phyloP scores from a whole-genome alignment of 2,888 invertebrate genomes.

The Diploptera punctata region DNA sequence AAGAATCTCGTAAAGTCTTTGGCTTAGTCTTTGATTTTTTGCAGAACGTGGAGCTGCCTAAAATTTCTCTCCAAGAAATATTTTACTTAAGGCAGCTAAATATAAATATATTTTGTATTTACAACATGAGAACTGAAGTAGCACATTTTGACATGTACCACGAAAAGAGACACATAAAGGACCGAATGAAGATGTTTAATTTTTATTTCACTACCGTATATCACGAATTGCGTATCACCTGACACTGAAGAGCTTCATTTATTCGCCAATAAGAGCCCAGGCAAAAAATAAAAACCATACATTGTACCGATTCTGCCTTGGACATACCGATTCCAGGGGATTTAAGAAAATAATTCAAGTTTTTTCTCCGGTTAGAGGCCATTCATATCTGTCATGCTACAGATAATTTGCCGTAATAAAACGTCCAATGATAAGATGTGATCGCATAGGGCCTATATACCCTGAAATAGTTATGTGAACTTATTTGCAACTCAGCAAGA shows the following conservation, averaged over 20 bases:
- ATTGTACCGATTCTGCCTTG: not conserved
- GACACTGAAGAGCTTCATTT: not conserved
- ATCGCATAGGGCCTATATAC: too few species aligned
- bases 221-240: not conserved
- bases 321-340: not conserved
- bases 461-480: too few species aligned
- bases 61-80: not conserved
- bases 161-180: not conserved
- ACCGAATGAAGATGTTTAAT: not conserved
- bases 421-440: not conserved
- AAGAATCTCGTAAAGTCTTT: too few species aligned
- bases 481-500: too few species aligned
- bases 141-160: too few species aligned
- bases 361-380: not conserved
- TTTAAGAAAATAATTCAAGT: not conserved
- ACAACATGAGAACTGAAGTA: not conserved
- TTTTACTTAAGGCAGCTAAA: not conserved
- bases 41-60: too few species aligned
- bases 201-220: constrained; percentile 8
- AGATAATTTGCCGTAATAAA: not conserved
- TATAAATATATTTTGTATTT: not conserved
- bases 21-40: not conserved
- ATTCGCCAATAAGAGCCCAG: not conserved
- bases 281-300: constrained; percentile 8
- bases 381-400: not conserved